phyloP scores from a whole-genome alignment of 2,888 invertebrate species.

The Galerucella pusilla region DNA sequence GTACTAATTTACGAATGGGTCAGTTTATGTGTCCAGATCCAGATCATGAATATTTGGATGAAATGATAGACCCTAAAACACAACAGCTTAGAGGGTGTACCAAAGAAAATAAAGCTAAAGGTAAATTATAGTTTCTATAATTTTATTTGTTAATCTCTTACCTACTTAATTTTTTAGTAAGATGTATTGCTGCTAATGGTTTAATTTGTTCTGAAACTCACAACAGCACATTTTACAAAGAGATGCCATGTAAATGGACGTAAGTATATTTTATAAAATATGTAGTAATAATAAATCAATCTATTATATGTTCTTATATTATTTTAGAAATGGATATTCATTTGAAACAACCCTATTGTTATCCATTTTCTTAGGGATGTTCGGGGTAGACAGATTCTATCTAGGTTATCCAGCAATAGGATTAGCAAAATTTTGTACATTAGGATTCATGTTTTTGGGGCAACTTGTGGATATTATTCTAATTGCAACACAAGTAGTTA shows the following conservation, averaged over 20 bases:
- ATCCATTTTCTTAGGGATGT: constrained; percentile 97
- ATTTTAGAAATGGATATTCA: constrained; percentile 89
- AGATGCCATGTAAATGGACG: constrained; percentile 95
- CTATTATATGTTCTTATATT: constrained; percentile 4
- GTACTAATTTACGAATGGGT: constrained; percentile 79
- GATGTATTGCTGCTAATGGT: constrained; percentile 85
- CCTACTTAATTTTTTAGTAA: constrained; percentile 71
- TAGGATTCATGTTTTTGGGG: constrained; percentile 96
- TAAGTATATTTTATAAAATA: constrained; percentile 68
- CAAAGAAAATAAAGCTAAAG: constrained; percentile 81
- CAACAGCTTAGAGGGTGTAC: constrained; percentile 88
- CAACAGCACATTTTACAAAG: constrained; percentile 82
- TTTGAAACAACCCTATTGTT: constrained; percentile 91
- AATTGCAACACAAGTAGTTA: constrained; percentile 93
- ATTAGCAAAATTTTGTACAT: constrained; percentile 91
- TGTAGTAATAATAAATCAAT: constrained; percentile 28
- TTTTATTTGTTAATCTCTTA: not conserved
- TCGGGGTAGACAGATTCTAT: constrained; percentile 97
- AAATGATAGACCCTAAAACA: constrained; percentile 87
- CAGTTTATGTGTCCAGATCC: constrained; percentile 89
- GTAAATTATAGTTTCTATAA: constrained; percentile 64
- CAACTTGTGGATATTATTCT: constrained; percentile 95
- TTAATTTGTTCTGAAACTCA: constrained; percentile 84
- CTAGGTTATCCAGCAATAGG: constrained; percentile 98
- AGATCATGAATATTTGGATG: constrained; percentile 71